Base-by-base conservation (phyloP, 2,888 invertebrate species). In the Drosophila prostipennis region DNA sequence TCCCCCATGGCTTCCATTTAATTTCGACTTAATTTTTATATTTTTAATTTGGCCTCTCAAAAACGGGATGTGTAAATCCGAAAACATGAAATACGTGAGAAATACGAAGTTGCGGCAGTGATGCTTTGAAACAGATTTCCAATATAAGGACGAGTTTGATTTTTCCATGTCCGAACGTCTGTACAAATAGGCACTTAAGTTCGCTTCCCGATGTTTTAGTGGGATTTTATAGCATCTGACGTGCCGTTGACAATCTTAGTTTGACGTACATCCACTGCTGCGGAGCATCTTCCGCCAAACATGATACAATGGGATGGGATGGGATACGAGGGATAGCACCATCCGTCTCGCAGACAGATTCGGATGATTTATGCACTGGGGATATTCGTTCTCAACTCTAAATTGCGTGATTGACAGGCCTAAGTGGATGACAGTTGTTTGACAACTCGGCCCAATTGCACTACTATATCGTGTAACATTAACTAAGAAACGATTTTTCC, bases 51-150 rank as follows among this genome's bases (percentile, higher is more conserved):
- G 13, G 6, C 8, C 51, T 11, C 51, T 51, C 37, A 23, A 40
- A 14, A 39, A 78, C 77, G 77, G 67, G 74, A 69, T 60, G 69
- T 76, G 80, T 84, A 78, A 85, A 81, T 89, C 80, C 81, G 79
- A 80, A 85, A 89, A 91, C 91, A 91, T 85, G 90, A 80, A 91
- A 89, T 87, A 91, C 91, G 91, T 91, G 91, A 91, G 91, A 91
- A 89, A 85, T 78, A 78, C 68, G 71, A 79, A 89, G 83, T 81
- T 83, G 74, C 72, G 64, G 49, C 74, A 42, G 46, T 54, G 74
- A 74, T 56, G 69, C 40, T 55, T 51, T 60, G 72, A 40, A 52
- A 54, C 51, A 59, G 52, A 70, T 56, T 63, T 56, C 58, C 42
- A 55, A 59, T 77, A 65, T 63, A 55, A 75, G 69, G 52, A 76